phyloP scores from a whole-genome alignment of 2,797 vertebrate genomes.

The Nasua narica region DNA sequence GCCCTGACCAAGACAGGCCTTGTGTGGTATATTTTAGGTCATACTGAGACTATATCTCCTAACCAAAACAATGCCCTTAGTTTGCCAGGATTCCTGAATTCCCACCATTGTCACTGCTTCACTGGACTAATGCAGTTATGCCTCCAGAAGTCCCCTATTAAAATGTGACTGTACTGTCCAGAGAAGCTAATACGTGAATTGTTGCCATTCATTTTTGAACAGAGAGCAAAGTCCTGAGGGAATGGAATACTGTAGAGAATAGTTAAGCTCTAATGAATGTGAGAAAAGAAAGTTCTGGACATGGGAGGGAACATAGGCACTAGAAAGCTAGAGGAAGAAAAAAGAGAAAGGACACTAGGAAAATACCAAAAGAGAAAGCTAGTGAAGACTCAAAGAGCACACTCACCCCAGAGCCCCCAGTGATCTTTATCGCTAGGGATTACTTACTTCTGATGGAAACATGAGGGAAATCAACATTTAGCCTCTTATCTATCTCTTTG shows the following conservation, averaged over 20 bases:
- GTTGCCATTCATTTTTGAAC: conserved; percentile 32
- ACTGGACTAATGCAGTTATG: background rate
- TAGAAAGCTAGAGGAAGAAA: background rate
- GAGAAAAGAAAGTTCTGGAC: conserved; percentile 11
- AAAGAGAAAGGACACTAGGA: background rate
- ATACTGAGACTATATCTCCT: background rate
- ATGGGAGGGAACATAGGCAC: background rate
- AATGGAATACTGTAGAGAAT: conserved; percentile 40
- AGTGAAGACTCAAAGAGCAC: background rate
- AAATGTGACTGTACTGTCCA: background rate
- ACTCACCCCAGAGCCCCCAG: background rate
- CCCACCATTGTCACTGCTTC: background rate
- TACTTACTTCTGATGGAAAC: conserved; percentile 46
- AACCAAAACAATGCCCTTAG: background rate
- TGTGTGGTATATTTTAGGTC: background rate
- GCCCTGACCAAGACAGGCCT: background rate
- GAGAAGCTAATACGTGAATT: background rate
- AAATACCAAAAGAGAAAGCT: conserved; percentile 29
- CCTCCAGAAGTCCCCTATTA: background rate
- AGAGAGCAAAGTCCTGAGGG: background rate
- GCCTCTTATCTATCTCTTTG: conserved; percentile 49
- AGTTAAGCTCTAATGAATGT: background rate
- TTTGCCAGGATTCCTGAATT: conserved; percentile 20
- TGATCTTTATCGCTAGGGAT: background rate
- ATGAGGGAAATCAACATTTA: background rate